phyloP scores from a whole-genome alignment of 2,888 invertebrate genomes.

The Exocentrus adspersus region DNA sequence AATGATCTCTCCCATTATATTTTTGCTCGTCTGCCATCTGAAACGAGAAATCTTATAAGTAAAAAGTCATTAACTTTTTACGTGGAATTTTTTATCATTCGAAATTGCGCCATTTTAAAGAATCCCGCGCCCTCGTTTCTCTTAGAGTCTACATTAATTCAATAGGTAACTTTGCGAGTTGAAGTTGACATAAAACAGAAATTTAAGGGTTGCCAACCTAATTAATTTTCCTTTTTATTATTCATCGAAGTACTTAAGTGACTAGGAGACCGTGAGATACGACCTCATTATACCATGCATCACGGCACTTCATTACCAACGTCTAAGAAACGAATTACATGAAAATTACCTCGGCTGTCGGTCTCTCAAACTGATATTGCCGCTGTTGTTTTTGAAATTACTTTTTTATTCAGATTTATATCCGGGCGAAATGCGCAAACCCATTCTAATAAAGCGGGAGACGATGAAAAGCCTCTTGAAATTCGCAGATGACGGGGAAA shows the following conservation, averaged over 20 bases:
- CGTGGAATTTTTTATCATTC: constrained; percentile 9
- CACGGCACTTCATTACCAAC: constrained; percentile 43
- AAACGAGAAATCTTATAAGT: constrained; percentile 5
- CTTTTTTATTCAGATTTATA: constrained; percentile 27
- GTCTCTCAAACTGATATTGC: constrained; percentile 22
- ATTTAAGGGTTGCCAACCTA: constrained; percentile 46
- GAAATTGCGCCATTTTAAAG: constrained; percentile 13
- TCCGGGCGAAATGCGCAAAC: constrained; percentile 5
- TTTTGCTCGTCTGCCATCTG: constrained; percentile 13
- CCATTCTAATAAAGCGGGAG: constrained; percentile 8
- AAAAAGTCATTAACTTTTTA: constrained; percentile 21
- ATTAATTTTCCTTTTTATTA: constrained; percentile 50
- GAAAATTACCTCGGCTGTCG: constrained; percentile 27
- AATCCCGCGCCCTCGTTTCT: background rate
- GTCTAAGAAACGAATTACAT: constrained; percentile 27
- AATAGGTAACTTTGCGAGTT: constrained; percentile 21
- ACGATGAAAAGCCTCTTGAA: background rate
- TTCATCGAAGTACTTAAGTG: constrained; percentile 48
- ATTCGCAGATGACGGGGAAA: background rate
- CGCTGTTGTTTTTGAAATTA: constrained; percentile 29
- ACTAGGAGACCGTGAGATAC: constrained; percentile 46
- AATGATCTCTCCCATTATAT: constrained; percentile 1
- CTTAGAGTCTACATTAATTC: constrained; percentile 18
- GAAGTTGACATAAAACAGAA: constrained; percentile 40
- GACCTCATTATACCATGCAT: constrained; percentile 44